Evolutionary conservation across 1,140 invertebrate genomes (phyloP), one percentile per base, ranked within the genome.

Genomic region (Drosophila bocqueti): DNA sequence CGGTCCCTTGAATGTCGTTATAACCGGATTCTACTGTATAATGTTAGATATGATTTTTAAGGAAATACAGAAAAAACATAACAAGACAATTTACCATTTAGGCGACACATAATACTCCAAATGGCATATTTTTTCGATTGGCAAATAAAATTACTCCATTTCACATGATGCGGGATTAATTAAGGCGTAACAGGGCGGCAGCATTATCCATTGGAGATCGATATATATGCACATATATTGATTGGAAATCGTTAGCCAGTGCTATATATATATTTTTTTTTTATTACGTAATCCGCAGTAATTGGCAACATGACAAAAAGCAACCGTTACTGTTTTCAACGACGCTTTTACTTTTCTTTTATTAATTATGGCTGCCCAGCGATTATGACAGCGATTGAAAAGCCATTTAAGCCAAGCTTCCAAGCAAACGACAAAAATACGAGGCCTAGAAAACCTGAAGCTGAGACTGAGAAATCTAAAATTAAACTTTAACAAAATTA

Each of bases 281-380:
- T 69, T 72, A 72, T 71, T 29, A 29, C 29, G 65, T 45, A 71
- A 59, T 42, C 42, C 16, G 0, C 52, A 21, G 13, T 45, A 60
- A 46, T 46, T 61, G 31, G 64, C 63, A 57, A 66, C 68, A 72
- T 52, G 71, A 61, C 67, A 52, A 74, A 60, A 74, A 38, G 15
- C 43, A 43, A 59, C 57, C 68, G 31, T 73, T 50, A 36, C 46
- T 69, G 45, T 59, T 52, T 69, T 55, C 29, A 65, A 42, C 69
- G 38, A 45, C 64, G 74, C 81, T 84, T 84, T 84, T 84, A 84
- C 79, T 86, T 86, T 86, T 86, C 66, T 79, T 76, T 82, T 66
- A 84, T 84, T 84, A 84, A 84, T 81, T 84, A 84, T 54, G 47
- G 52, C 61, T 50, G 50, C 43, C 57, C 57, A 62, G 26, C 60